These are phyloP conservation scores for Listronotus oregonensis DNA, from an alignment of 1,140 invertebrate species.

Conservation along the genomic window DNA sequence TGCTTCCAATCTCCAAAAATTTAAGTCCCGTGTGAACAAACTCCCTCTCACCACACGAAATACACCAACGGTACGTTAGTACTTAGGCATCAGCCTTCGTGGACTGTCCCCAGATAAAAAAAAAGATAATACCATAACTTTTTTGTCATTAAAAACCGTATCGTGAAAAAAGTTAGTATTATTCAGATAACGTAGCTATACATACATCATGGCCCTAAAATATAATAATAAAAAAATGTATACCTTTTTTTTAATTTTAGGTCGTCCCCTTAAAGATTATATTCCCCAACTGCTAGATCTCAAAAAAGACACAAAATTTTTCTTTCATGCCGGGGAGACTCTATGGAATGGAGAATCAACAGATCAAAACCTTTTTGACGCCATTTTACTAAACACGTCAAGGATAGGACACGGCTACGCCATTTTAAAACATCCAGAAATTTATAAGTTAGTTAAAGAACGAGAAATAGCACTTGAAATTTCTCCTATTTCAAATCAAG, in stretches of 20 bases:
- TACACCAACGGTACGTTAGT: too few species aligned
- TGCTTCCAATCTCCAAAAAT: too few species aligned
- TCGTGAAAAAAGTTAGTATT: too few species aligned
- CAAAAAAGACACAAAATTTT: slow-evolving; percentile 62
- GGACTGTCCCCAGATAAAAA: too few species aligned
- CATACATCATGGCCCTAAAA: too few species aligned
- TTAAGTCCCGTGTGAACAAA: too few species aligned
- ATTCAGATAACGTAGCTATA: too few species aligned
- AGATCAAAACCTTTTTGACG: slow-evolving; percentile 72
- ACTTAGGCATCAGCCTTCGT: too few species aligned
- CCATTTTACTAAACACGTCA: slow-evolving; percentile 70
- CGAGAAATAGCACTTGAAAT: slow-evolving; percentile 77
- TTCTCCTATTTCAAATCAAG: slow-evolving; percentile 80
- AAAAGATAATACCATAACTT: too few species aligned
- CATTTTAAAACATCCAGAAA: slow-evolving; percentile 74
- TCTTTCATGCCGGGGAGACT: slow-evolving; percentile 83
- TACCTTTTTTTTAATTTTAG: slow-evolving; percentile 43
- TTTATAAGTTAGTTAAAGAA: slow-evolving; percentile 66
- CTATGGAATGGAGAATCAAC: slow-evolving; percentile 71
- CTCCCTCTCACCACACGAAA: too few species aligned
- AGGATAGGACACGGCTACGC: slow-evolving; percentile 68
- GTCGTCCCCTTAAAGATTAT: slow-evolving; percentile 66
- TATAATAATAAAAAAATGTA: too few species aligned
- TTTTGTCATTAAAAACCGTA: too few species aligned
- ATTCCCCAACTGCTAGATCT: slow-evolving; percentile 59